Conservation (phyloP, 2,888 invertebrate genomes). For the Cosmorhoe ocellata region DNA sequence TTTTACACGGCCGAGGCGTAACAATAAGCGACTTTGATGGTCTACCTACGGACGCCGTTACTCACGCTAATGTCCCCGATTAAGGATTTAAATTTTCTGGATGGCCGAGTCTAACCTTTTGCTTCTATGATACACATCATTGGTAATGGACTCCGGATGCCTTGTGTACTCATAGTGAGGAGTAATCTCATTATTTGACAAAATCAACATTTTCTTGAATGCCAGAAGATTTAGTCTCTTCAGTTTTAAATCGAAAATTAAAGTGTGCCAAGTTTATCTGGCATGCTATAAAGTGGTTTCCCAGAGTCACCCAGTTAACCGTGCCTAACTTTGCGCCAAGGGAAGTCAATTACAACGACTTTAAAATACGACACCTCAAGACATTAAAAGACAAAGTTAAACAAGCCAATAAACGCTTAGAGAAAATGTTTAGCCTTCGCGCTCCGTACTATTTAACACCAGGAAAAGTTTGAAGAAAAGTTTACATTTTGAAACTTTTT, state of each 20-base stretch:
- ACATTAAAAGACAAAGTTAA: conserved; percentile 56
- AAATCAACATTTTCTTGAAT: conserved; percentile 23
- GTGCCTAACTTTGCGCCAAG: conserved; percentile 45
- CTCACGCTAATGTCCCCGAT: conserved; percentile 62
- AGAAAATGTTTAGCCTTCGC: conserved; percentile 43
- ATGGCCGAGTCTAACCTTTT: conserved; percentile 43
- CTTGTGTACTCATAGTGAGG: conserved; percentile 31
- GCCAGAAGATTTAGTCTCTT: conserved; percentile 30
- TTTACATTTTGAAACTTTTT: conserved; percentile 44
- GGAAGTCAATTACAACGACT: conserved; percentile 57
- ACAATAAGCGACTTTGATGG: conserved; percentile 66
- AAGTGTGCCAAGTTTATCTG: conserved; percentile 36
- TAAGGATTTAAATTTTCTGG: conserved; percentile 59
- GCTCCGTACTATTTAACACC: conserved; percentile 50
- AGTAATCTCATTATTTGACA: conserved; percentile 28
- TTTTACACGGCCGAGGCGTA: conserved; percentile 66
- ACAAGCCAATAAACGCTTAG: conserved; percentile 51
- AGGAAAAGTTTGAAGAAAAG: conserved; percentile 43
- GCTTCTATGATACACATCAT: conserved; percentile 36
- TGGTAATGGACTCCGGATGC: conserved; percentile 34
- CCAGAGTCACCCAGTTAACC: conserved; percentile 42
- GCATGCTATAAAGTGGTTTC: conserved; percentile 40
- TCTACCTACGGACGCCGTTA: conserved; percentile 56
- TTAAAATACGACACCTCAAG: conserved; percentile 56
- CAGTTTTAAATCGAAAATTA: conserved; percentile 35